Conservation (phyloP, 2,797 vertebrate species). For the Sebastes itinus region DNA sequence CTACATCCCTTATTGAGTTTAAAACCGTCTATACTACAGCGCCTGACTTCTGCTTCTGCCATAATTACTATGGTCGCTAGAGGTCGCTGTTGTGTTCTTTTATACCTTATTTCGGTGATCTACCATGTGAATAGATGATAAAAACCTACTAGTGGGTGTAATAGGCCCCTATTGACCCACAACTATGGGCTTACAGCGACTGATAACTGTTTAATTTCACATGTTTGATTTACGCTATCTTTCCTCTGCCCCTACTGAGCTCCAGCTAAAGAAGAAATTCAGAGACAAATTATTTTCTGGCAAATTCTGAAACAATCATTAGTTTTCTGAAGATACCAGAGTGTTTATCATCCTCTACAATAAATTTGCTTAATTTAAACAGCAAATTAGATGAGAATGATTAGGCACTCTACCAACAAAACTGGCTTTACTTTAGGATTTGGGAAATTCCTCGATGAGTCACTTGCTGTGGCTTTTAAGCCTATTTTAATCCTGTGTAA, state of each 20-base stretch:
- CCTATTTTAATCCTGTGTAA: conserved; percentile 52
- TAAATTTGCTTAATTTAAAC: conserved; percentile 29
- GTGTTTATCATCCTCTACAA: not conserved
- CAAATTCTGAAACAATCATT: not conserved
- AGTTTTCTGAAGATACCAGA: not conserved
- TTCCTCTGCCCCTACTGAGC: not conserved
- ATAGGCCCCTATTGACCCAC: too few species aligned
- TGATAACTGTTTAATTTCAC: not conserved
- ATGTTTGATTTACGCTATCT: not conserved
- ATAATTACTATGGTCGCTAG: too few species aligned
- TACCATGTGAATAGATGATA: too few species aligned
- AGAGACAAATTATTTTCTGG: not conserved
- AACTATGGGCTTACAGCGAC: too few species aligned
- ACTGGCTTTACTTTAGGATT: conserved; percentile 51
- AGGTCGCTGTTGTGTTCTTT: too few species aligned
- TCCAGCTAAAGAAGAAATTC: not conserved
- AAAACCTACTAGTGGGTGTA: too few species aligned
- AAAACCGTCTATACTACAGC: too few species aligned
- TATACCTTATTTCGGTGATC: too few species aligned
- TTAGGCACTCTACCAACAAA: conserved; percentile 17
- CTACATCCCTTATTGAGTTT: too few species aligned
- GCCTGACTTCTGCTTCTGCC: too few species aligned
- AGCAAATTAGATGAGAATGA: conserved; percentile 42
- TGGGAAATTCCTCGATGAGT: conserved; percentile 52
- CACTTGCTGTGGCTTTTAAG: conserved; percentile 36